Evolutionary conservation across 1,140 invertebrate genomes (phyloP), one percentile per base, ranked within the genome.

Genomic region (Pseudomyrmex pallidus): DNA sequence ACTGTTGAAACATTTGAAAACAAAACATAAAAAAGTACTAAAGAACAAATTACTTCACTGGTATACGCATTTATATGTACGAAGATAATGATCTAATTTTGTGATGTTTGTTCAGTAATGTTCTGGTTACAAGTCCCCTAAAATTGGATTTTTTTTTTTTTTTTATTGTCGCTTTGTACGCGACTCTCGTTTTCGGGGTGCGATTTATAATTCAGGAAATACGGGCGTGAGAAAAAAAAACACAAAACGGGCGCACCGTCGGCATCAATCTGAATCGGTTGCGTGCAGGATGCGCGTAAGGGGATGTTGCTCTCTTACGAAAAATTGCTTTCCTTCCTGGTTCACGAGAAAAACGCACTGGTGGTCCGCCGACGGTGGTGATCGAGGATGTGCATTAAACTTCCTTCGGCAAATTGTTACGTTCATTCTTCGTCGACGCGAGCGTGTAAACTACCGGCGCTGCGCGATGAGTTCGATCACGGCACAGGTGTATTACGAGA

Each of bases 381-480:
- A 66, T 85, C 46, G 52, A 67, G 15, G 66, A 80, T 46, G 62
- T 15, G 48, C 57, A 68, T 52, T 80, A 59, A 59, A 78, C 73
- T 72, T 74, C 72, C 70, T 72, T 85, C 67, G 77, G 48, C 68
- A 83, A 85, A 85, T 85, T 83, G 78, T 85, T 80, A 62, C 54
- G 84, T 83, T 85, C 70, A 80, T 85, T 85, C 70, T 85, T 85
- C 70, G 62, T 72, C 15, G 54, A 66, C 54, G 46, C 67, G 83
- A 56, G 52, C 77, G 84, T 62, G 84, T 63, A 83, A 87, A 84
- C 63, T 68, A 54, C 46, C 20, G 52, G 67, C 35, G 50, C 22
- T 54, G 67, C 44, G 59, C 78, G 62, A 87, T 80, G 50, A 74
- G 74, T 84, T 87, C 72, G 82, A 87, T 87, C 85, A 80, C 67